A percentile compares a stretch with the other conserved stretches of the same genome.
Evolutionary conservation across 1,140 invertebrate species (phyloP).

Genomic region (Melipona quadrifasciata): DNA sequence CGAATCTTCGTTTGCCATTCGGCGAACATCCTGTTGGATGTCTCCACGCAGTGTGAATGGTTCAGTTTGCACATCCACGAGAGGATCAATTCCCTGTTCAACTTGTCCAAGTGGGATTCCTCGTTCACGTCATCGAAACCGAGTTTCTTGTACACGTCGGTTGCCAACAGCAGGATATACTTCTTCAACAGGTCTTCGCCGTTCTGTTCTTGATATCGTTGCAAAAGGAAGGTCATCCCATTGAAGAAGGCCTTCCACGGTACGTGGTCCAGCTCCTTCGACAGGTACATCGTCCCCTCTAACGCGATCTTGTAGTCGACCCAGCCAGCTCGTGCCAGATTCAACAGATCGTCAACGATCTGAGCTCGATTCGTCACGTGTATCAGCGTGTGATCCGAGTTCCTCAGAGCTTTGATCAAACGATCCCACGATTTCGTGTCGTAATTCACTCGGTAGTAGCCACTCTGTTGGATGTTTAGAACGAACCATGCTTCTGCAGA

Average conservation of each 20-base stretch:
- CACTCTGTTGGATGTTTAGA: conserved; percentile 84
- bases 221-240: conserved; percentile 60
- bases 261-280: conserved; percentile 82
- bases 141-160: conserved; percentile 72
- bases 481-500: conserved; percentile 81
- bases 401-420: conserved; percentile 79
- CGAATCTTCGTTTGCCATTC: conserved; percentile 48
- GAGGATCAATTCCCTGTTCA: conserved; percentile 81
- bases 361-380: conserved; percentile 84
- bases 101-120: conserved; percentile 75
- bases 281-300: conserved; percentile 83
- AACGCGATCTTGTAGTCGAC: conserved; percentile 72
- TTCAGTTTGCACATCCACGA: conserved; percentile 81
- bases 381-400: conserved; percentile 78
- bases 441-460: conserved; percentile 87
- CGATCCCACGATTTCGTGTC: conserved; percentile 69
- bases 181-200: rapidly evolving
- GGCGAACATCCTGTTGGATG: conserved; percentile 75
- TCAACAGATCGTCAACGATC: conserved; percentile 83
- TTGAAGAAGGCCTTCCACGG: conserved; percentile 76
- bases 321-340: conserved; percentile 78
- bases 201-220: conserved; percentile 48
- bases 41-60: conserved; percentile 79
- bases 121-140: conserved; percentile 77
- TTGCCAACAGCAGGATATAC: conserved; percentile 57